Evolutionary conservation across 2,113 vertebrate species (phyloP).

Genomic region (Nothobranchius furzeri): DNA sequence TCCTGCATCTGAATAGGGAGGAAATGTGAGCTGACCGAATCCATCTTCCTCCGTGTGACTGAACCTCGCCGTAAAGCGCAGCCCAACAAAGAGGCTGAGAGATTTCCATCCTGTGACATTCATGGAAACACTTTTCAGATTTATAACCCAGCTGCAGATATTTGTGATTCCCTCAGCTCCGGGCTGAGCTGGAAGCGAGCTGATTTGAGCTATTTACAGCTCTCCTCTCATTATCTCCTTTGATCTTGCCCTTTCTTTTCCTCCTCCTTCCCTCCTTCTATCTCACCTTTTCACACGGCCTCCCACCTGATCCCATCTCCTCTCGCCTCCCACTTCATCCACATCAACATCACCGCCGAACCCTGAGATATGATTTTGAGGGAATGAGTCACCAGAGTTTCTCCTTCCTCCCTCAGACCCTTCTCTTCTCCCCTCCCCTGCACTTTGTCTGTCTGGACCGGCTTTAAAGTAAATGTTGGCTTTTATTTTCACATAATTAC

Average conservation of each 20-base stretch:
- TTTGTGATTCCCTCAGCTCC: constrained; percentile 9
- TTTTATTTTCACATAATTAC: constrained; percentile 6
- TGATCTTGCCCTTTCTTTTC: not conserved
- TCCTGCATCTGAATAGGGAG: too few relatives aligned
- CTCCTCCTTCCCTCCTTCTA: not conserved
- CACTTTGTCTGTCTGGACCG: not conserved
- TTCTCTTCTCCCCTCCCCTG: not conserved
- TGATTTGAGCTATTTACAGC: not conserved
- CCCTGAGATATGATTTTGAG: not conserved
- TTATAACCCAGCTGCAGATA: not conserved
- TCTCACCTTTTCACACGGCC: constrained; percentile 11
- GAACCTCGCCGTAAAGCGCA: not conserved
- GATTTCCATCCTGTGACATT: not conserved
- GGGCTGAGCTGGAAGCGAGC: not conserved
- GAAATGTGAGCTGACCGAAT: not conserved
- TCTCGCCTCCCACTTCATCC: constrained; percentile 15
- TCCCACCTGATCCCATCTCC: constrained; percentile 22
- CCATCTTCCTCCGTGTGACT: fast-evolving
- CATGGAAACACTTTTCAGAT: constrained; percentile 6
- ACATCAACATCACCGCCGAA: not conserved
- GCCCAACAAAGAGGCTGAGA: not conserved
- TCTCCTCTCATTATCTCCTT: not conserved
- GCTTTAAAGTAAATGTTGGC: not conserved
- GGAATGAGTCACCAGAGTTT: constrained; percentile 1
- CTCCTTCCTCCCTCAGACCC: not conserved